These are phyloP conservation scores for Uropsilus gracilis DNA, from an alignment of 2,113 vertebrate species.

Conservation along the genomic window DNA sequence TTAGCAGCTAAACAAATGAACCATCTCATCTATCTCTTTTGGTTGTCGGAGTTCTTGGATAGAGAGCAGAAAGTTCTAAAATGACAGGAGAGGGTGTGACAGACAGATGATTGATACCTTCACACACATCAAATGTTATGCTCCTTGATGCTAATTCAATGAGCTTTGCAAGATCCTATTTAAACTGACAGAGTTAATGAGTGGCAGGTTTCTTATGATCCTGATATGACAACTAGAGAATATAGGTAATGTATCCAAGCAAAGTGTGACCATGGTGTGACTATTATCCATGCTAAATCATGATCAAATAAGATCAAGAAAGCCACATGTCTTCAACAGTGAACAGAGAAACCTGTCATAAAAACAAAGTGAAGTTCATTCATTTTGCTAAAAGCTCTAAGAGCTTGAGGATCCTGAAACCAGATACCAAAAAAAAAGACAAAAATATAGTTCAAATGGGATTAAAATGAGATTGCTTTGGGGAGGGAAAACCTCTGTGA, in stretches of 20 bases:
- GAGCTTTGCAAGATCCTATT: not conserved
- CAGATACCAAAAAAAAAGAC: not conserved
- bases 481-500: not conserved
- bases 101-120: constrained; percentile 5
- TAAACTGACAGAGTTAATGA: constrained; percentile 52
- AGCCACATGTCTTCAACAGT: not conserved
- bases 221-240: not conserved
- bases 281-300: not conserved
- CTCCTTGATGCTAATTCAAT: not conserved
- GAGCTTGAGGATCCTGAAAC: not conserved
- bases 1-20: constrained; percentile 62
- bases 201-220: constrained; percentile 13
- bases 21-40: constrained; percentile 14
- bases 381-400: not conserved
- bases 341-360: not conserved
- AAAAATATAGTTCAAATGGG: not conserved
- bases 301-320: constrained; percentile 28
- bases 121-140: not conserved
- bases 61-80: not conserved
- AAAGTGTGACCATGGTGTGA: not conserved
- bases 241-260: not conserved
- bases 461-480: not conserved
- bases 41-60: not conserved
- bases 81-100: not conserved
- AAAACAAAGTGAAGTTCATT: not conserved